Base-by-base conservation (phyloP, 1,140 invertebrate genomes). In the Drosophila asahinai region DNA sequence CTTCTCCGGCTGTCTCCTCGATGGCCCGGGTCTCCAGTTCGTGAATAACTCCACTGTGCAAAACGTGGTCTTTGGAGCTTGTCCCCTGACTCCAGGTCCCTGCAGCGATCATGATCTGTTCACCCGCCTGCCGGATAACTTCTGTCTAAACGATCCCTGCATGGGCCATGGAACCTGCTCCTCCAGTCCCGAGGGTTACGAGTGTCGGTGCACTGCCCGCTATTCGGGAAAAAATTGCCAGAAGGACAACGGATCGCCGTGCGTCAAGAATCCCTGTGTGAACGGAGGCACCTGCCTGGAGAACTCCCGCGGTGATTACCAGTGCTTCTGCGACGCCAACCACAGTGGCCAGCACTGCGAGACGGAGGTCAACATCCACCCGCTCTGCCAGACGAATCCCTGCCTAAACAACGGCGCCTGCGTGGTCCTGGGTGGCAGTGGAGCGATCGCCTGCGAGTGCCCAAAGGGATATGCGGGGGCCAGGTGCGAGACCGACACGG, bases 191-290 rank as follows among this genome's bases (percentile, higher is more conserved):
- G 96, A 97, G 91, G 95, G 95, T 66, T 97, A 97, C 93, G 95
- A 96, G 79, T 97, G 97, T 93, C 95, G 95, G 80, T 98, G 97
- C 94, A 94, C 95, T 49, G 94, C 96, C 33, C 94, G 97, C 54
- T 97, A 97, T 93, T 95, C 95, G 62, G 97, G 97, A 72, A 96
- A 96, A 94, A 97, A 97, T 93, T 98, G 97, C 93, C 95, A 97
- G 93, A 95, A 95, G 91, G 97, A 97, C 93, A 94, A 93, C 92
- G 95, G 96, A 63, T 94, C 95, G 79, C 95, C 96, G 15, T 98
- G 97, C 91, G 93, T 94, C 40, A 94, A 93, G 47, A 94, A 92
- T 77, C 95, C 96, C 0, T 98, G 98, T 92, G 94, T 94, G 45
- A 96, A 98, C 93, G 95, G 94, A n/a, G 97, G 95, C 22, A 95